These are phyloP conservation scores for Exocentrus adspersus DNA, from an alignment of 2,888 invertebrate species.

Conservation along the genomic window DNA sequence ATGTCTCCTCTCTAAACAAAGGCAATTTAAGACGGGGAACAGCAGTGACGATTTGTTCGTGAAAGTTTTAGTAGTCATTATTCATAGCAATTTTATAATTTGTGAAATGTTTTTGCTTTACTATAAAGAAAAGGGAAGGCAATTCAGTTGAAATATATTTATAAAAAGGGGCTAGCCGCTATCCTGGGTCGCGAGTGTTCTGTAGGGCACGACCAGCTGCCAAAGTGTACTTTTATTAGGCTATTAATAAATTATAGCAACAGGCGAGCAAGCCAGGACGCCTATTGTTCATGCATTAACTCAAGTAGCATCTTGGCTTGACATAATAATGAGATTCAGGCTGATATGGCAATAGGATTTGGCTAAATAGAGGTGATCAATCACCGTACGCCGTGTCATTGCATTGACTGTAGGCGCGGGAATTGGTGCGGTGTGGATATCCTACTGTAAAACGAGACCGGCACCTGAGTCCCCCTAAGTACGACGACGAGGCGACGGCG, in stretches of 20 bases:
- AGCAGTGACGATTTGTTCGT: constrained; percentile 45
- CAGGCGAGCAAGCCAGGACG: constrained; percentile 61
- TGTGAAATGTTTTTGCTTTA: constrained; percentile 53
- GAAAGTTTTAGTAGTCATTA: constrained; percentile 58
- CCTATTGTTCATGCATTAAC: constrained; percentile 64
- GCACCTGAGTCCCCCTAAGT: constrained; percentile 56
- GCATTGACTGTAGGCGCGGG: constrained; percentile 53
- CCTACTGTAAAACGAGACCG: constrained; percentile 53
- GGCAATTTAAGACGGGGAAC: constrained; percentile 45
- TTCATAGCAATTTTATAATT: constrained; percentile 55
- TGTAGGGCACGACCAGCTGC: constrained; percentile 51
- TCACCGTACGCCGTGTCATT: constrained; percentile 62
- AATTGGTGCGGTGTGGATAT: constrained; percentile 51
- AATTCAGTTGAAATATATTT: constrained; percentile 57
- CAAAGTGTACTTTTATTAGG: constrained; percentile 62
- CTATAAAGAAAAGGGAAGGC: constrained; percentile 48
- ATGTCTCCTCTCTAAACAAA: constrained; percentile 42
- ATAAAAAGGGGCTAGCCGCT: constrained; percentile 54
- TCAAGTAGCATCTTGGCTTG: constrained; percentile 65
- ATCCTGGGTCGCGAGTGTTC: constrained; percentile 37
- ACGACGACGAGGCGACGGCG: no score
- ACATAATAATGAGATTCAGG: constrained; percentile 65
- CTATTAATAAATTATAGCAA: constrained; percentile 66
- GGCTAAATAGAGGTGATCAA: constrained; percentile 62
- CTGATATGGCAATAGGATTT: constrained; percentile 64